Percentiles rank a stretch among this genome's conserved stretches.
These are phyloP conservation scores for Hemicordylus capensis DNA, from an alignment of 2,113 vertebrate genomes.

Conservation along the genomic window DNA sequence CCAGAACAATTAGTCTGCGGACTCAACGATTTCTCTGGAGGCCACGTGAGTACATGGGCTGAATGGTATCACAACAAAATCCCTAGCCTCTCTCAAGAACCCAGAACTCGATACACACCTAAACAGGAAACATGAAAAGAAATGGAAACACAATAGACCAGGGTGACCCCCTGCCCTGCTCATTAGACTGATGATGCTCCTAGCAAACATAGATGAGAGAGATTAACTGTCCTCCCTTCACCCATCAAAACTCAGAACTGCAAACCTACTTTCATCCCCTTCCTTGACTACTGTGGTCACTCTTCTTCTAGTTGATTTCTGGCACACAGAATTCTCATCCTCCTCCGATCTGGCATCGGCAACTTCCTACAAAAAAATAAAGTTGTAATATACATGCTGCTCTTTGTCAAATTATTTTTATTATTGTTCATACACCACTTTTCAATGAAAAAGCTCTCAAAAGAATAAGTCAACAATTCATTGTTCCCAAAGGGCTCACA, in stretches of 20 bases:
- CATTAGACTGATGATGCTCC: background rate
- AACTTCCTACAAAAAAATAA: slow-evolving; percentile 69
- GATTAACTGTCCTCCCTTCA: background rate
- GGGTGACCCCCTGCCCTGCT: background rate
- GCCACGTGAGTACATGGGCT: too few relatives aligned
- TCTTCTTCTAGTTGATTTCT: slow-evolving; percentile 49
- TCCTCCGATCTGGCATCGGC: slow-evolving; percentile 60
- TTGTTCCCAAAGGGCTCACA: too few relatives aligned
- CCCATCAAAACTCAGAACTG: background rate
- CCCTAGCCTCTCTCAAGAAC: too few relatives aligned
- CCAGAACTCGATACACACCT: too few relatives aligned
- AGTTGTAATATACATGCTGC: slow-evolving; percentile 16
- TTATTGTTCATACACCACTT: too few relatives aligned
- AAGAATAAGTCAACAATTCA: too few relatives aligned
- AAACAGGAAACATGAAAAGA: too few relatives aligned
- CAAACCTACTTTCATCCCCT: slow-evolving; percentile 68
- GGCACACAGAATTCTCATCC: slow-evolving; percentile 49
- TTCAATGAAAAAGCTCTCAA: too few relatives aligned
- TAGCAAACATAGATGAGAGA: background rate
- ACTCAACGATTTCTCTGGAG: too few relatives aligned
- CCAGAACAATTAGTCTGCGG: too few relatives aligned
- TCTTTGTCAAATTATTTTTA: too few relatives aligned
- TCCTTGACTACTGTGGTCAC: slow-evolving; percentile 53
- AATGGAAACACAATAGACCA: background rate
- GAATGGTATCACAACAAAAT: too few relatives aligned